Evolutionary conservation across 1,140 invertebrate species (phyloP), one percentile per base, ranked within the genome.

Genomic region (Drosophila takahashii): DNA sequence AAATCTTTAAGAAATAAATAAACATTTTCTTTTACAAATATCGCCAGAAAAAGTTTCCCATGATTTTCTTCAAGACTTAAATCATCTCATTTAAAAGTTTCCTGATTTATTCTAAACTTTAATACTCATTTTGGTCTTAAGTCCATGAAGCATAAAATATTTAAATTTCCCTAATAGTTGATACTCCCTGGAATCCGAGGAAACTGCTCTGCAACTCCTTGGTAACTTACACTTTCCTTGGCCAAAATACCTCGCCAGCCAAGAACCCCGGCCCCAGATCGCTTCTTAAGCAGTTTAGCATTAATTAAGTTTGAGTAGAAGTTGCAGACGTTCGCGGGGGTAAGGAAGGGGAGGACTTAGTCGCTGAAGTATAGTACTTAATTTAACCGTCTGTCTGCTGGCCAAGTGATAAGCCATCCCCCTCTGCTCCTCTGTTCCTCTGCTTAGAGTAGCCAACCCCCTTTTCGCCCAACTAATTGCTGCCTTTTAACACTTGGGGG

Each of bases 231-330:
- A 59, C 56, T 72, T 60, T 52, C 54, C 29, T 50, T 37, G 22
- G 22, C n/a, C 32, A 45, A 29, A n/a, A 16, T 26, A 27, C 48
- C 34, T 16, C 18, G 32, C 10, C 32, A 41, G 26, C 10, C 32
- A 41, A 18, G 29, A 16, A 34, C 29, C 48, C 44, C 59, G 27
- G 22, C 41, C 65, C 67, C 67, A 37, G 70, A 64, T 64, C 51
- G 50, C 71, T 74, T 22, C 79, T 69, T 87, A 87, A 87, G 84
- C 84, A 83, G 79, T 87, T 87, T 87, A 87, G 79, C 83, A 83
- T 89, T 87, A 87, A 87, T 87, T 87, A 89, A 83, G 79, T 87
- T 77, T 71, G 44, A 79, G 79, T 79, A 64, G 57, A 81, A 87
- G 50, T 69, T 70, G 65, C 65, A 87, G 80, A 81, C 79, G 62